phyloP scores from a whole-genome alignment of 2,797 vertebrate genomes.

The Loris lydekkerianus region DNA sequence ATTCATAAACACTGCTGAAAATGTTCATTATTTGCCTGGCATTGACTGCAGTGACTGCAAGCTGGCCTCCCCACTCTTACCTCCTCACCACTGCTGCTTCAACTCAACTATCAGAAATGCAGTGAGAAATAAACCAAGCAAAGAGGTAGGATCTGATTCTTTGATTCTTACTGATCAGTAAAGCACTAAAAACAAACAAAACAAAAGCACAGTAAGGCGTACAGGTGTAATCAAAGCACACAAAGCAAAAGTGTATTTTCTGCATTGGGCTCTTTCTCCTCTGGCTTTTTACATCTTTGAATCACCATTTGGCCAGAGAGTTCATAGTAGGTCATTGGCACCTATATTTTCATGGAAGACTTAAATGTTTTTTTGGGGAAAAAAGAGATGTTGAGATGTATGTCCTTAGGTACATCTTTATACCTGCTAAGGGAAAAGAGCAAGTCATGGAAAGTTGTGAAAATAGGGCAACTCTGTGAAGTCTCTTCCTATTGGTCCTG shows the following conservation, averaged over 20 bases:
- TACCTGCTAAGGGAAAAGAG: not conserved
- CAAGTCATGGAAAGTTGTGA: not conserved
- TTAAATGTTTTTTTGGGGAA: not conserved
- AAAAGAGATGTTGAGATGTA: not conserved
- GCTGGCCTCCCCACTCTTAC: not conserved
- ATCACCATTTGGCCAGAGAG: not conserved
- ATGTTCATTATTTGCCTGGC: not conserved
- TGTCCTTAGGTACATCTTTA: not conserved
- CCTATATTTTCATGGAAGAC: not conserved
- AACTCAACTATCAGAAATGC: not conserved
- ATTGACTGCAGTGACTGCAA: not conserved
- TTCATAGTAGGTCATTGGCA: not conserved
- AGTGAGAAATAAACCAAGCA: not conserved
- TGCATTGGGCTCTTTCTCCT: not conserved
- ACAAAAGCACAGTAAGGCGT: not conserved
- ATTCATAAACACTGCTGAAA: conserved; percentile 19
- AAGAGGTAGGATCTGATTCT: not conserved
- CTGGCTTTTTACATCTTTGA: not conserved
- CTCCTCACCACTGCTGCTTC: not conserved
- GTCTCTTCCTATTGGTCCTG: not conserved
- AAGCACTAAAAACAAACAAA: not conserved
- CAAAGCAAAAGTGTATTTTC: not conserved
- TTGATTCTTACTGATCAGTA: not conserved
- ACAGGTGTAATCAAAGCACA: not conserved
- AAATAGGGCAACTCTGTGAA: not conserved